Percentiles rank a stretch among this genome's conserved stretches.
phyloP scores from a whole-genome alignment of 2,888 invertebrate genomes.

The Drepana falcataria region DNA sequence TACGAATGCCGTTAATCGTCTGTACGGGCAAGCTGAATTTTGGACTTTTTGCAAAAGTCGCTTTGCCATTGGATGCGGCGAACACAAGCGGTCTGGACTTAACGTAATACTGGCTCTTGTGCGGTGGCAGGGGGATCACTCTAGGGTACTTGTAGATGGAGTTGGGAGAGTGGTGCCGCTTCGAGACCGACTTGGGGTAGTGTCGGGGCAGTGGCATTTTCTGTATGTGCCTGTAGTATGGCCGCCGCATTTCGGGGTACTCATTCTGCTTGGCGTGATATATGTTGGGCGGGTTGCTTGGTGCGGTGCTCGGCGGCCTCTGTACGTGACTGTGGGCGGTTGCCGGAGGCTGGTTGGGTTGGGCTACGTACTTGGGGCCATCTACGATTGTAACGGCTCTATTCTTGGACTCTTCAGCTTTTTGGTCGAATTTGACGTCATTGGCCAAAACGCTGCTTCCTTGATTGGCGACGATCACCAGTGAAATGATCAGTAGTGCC shows the following conservation, averaged over 20 bases:
- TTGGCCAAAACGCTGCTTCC: conserved; percentile 52
- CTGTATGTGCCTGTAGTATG: conserved; percentile 38
- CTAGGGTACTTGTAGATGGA: conserved; percentile 55
- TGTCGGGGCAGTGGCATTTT: conserved; percentile 40
- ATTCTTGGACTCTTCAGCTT: conserved; percentile 60
- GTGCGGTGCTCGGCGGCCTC: conserved; percentile 57
- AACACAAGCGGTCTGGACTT: conserved; percentile 41
- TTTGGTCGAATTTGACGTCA: conserved; percentile 48
- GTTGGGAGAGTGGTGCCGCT: conserved; percentile 40
- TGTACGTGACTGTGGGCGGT: conserved; percentile 35
- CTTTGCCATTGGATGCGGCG: conserved; percentile 45
- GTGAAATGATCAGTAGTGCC: conserved; percentile 69
- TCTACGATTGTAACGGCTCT: conserved; percentile 51
- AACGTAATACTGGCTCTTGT: conserved; percentile 33
- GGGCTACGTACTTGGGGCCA: conserved; percentile 49
- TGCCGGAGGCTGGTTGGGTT: conserved; percentile 20
- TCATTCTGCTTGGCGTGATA: conserved; percentile 29
- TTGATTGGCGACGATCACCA: conserved; percentile 68
- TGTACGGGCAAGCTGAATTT: conserved; percentile 62
- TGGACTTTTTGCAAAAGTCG: conserved; percentile 42
- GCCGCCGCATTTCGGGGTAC: conserved; percentile 37
- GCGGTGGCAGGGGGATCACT: conserved; percentile 49
- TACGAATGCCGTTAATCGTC: conserved; percentile 60
- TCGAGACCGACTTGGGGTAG: conserved; percentile 42
- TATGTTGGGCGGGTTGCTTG: conserved; percentile 42